These are phyloP conservation scores for Hetaerina titia DNA, from an alignment of 2,888 invertebrate species.

Conservation along the genomic window DNA sequence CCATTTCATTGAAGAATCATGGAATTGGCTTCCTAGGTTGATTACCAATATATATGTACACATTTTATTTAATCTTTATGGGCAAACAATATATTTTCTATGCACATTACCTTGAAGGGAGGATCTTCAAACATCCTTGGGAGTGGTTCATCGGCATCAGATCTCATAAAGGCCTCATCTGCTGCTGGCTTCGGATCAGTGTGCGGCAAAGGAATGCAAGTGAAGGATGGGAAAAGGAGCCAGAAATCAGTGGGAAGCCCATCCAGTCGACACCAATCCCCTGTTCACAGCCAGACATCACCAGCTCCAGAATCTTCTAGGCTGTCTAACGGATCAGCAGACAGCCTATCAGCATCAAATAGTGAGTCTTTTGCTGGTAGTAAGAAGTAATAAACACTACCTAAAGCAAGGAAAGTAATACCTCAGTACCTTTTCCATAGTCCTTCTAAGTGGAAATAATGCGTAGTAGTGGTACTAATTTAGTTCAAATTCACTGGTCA, in stretches of 20 bases:
- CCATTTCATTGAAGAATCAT: too few species aligned
- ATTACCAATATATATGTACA: too few species aligned
- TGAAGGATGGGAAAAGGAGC: slow-evolving; percentile 24
- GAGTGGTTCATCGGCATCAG: slow-evolving; percentile 54
- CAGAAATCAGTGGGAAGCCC: slow-evolving; percentile 42
- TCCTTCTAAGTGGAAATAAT: background rate
- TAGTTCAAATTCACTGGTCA: background rate
- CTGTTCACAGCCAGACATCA: slow-evolving; percentile 33
- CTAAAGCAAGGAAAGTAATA: background rate
- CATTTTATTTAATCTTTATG: too few species aligned
- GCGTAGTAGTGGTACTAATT: background rate
- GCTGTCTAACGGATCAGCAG: slow-evolving; percentile 58
- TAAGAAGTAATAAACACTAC: background rate
- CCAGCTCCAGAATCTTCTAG: slow-evolving; percentile 44
- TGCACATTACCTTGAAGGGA: background rate
- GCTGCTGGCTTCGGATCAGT: slow-evolving; percentile 54
- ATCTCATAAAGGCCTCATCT: slow-evolving; percentile 52
- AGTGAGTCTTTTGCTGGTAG: background rate
- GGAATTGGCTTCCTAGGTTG: too few species aligned
- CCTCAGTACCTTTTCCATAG: background rate
- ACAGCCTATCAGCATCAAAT: slow-evolving; percentile 47
- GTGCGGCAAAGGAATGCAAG: slow-evolving; percentile 42
- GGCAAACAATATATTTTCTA: too few species aligned
- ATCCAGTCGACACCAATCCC: slow-evolving; percentile 52
- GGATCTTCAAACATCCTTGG: slow-evolving; percentile 27